Evolutionary conservation across 2,113 vertebrate genomes (phyloP).

Genomic region (Hemichromis elongatus): DNA sequence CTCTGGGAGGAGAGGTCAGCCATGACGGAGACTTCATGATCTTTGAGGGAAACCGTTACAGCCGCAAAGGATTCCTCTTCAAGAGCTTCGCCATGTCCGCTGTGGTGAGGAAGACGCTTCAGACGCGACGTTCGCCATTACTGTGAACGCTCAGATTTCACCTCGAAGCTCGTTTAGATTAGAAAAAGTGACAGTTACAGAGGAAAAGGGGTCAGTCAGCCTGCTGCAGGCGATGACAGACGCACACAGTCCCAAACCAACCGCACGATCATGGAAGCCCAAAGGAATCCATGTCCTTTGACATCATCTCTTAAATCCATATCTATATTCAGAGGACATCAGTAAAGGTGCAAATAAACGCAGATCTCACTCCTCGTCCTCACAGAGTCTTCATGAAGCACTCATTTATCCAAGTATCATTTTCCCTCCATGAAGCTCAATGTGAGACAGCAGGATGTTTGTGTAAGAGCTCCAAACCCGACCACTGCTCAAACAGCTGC

Average conservation of each 20-base stretch:
- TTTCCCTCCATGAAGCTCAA: neutral
- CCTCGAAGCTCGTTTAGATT: neutral
- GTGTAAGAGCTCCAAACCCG: fast-evolving
- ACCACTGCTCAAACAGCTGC: fast-evolving
- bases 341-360: too few relatives aligned
- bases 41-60: conserved; percentile 95
- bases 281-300: neutral
- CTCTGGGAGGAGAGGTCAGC: conserved; percentile 88
- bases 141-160: neutral
- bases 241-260: neutral
- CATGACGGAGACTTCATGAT: conserved; percentile 96
- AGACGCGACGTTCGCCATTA: neutral
- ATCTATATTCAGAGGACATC: neutral
- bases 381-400: neutral
- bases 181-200: neutral
- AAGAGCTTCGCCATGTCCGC: conserved; percentile 98
- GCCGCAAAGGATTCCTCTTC: conserved; percentile 94
- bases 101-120: conserved; percentile 76
- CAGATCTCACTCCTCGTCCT: neutral
- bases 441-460: too few relatives aligned
- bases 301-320: neutral
- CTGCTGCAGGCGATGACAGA: neutral
- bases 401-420: too few relatives aligned
- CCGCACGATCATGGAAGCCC: too few relatives aligned
- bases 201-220: neutral